Conservation (phyloP, 1,140 invertebrate species). For the Marisa cornuarietis region DNA sequence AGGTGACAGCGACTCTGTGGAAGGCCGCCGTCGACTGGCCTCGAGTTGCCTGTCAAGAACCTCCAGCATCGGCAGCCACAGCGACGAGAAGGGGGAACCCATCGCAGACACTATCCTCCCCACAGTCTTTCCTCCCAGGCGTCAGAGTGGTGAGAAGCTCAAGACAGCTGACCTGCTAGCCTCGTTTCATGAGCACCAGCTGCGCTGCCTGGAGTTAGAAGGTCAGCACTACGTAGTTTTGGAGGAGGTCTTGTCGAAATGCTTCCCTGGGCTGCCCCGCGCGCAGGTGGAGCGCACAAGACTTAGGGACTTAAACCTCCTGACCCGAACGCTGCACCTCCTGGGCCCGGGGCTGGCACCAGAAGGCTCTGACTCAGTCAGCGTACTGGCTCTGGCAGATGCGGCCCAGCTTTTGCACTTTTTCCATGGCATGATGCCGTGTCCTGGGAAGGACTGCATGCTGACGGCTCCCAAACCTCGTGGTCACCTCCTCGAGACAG, state of each 20-base stretch:
- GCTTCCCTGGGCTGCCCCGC: slow-evolving; percentile 11
- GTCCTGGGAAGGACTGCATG: slow-evolving; percentile 11
- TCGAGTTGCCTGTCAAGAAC: not conserved
- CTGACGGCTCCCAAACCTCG: not conserved
- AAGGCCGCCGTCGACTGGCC: not conserved
- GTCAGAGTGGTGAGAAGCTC: not conserved
- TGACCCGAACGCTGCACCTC: slow-evolving; percentile 2
- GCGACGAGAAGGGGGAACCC: not conserved
- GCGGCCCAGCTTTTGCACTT: slow-evolving; percentile 12
- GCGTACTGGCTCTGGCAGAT: slow-evolving; percentile 5
- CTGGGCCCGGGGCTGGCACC: not conserved
- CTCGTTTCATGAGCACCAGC: slow-evolving; percentile 13
- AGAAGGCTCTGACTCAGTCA: not conserved
- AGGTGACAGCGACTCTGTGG: not conserved
- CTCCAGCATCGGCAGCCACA: not conserved
- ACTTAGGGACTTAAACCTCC: slow-evolving; percentile 6
- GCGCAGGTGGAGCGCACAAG: slow-evolving; percentile 2
- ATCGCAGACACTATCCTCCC: slow-evolving; percentile 14
- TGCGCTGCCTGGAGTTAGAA: slow-evolving; percentile 12
- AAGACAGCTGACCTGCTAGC: not conserved
- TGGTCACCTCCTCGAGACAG: too few relatives aligned
- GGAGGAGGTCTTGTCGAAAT: slow-evolving; percentile 16
- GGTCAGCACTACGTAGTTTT: slow-evolving; percentile 16
- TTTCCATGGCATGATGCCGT: slow-evolving; percentile 18
- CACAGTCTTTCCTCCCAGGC: not conserved